Conservation (phyloP, 2,888 invertebrate genomes). For the Aphodius granarius region DNA sequence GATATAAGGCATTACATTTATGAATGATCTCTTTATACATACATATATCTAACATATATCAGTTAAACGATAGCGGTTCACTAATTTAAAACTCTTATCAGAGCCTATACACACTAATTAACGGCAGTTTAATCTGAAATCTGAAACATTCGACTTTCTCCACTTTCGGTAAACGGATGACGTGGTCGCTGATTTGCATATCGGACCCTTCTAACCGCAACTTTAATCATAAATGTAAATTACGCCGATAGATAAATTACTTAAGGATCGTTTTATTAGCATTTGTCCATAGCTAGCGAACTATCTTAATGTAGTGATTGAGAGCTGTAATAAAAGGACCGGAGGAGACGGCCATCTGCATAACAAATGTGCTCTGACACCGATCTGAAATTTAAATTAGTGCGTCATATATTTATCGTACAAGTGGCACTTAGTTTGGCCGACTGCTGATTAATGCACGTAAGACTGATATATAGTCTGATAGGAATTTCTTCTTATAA, state of each 20-base stretch:
- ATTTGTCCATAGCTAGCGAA: neutral
- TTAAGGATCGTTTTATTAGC: neutral
- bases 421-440: neutral
- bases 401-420: neutral
- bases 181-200: neutral
- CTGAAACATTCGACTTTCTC: neutral
- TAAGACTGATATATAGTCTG: neutral
- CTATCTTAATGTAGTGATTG: neutral
- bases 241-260: neutral
- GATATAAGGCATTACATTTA: neutral
- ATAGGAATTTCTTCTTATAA: neutral
- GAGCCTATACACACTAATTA: neutral
- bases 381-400: neutral
- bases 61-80: neutral
- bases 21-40: neutral
- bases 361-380: neutral
- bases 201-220: neutral
- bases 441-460: neutral
- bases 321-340: neutral
- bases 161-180: neutral
- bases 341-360: neutral
- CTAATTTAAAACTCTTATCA: neutral
- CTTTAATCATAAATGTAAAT: neutral
- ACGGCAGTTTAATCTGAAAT: neutral
- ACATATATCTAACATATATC: neutral